A percentile compares a stretch with the other conserved stretches of the same genome.
phyloP scores from a whole-genome alignment of 1,140 invertebrate species.

The Saxidomus purpurata region DNA sequence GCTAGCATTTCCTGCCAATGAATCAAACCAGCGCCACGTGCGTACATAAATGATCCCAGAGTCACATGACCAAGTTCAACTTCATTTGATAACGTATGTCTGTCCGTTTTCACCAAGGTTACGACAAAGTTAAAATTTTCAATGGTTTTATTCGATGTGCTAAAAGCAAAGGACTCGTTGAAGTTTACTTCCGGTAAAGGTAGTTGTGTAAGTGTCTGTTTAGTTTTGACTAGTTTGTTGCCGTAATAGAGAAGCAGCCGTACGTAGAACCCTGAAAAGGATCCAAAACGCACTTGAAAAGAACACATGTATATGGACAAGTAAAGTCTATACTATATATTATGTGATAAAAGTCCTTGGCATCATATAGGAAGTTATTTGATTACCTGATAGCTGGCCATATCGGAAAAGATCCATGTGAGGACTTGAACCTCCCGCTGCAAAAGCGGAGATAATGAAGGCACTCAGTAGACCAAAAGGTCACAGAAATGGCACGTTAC shows the following conservation, averaged over 20 bases:
- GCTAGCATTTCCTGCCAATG: conserved; percentile 86
- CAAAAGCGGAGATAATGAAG: too few species aligned
- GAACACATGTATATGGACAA: too few species aligned
- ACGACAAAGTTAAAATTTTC: conserved; percentile 83
- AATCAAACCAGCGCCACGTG: conserved; percentile 83
- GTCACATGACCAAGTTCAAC: conserved; percentile 81
- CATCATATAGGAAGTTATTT: too few species aligned
- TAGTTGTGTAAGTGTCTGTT: conserved; percentile 77
- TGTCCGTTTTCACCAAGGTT: conserved; percentile 76
- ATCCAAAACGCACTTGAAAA: too few species aligned
- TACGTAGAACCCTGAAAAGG: conserved; percentile 80
- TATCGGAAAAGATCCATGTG: too few species aligned
- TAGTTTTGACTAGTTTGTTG: conserved; percentile 82
- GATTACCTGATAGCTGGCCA: too few species aligned
- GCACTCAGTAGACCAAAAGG: too few species aligned
- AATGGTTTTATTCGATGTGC: conserved; percentile 77
- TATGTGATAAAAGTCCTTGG: too few species aligned
- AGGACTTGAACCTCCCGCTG: too few species aligned
- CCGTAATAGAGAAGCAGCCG: conserved; percentile 82
- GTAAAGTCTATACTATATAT: too few species aligned
- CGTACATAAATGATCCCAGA: conserved; percentile 85
- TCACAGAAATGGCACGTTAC: too few species aligned
- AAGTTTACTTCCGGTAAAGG: conserved; percentile 76
- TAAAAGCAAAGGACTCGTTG: conserved; percentile 85
- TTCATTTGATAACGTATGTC: conserved; percentile 66